Percentiles rank a stretch among this genome's conserved stretches.
Evolutionary conservation across 2,888 invertebrate genomes (phyloP).

Genomic region (Linhomoeus sp.): DNA sequence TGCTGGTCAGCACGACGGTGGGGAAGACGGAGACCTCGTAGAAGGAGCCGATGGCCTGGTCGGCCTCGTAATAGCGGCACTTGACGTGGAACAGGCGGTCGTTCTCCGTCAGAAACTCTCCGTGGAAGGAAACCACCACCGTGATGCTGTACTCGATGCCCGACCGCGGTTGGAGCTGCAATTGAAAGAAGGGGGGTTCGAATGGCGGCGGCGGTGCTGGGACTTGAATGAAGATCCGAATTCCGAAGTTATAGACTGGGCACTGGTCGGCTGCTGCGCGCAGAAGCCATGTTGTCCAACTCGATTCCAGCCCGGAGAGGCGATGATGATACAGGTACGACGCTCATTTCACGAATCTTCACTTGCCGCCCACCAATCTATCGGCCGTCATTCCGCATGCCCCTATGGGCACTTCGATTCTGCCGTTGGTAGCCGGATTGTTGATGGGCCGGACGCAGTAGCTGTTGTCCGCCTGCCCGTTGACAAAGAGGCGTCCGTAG

Average conservation of each 20-base stretch:
- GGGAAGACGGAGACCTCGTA: constrained; percentile 1
- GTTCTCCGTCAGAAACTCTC: constrained; percentile 1
- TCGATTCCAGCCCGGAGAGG: too few relatives aligned
- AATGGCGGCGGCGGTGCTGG: too few relatives aligned
- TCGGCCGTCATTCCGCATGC: not conserved
- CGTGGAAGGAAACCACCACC: constrained; percentile 1
- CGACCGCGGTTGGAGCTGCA: not conserved
- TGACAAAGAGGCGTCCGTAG: constrained; percentile 3
- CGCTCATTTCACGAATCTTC: not conserved
- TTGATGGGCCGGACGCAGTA: not conserved
- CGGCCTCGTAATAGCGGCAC: not conserved
- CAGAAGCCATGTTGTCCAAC: not conserved
- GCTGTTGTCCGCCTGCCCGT: not conserved
- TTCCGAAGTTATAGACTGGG: too few relatives aligned
- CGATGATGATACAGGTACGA: too few relatives aligned
- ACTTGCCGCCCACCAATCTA: not conserved
- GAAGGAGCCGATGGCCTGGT: not conserved
- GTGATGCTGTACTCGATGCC: constrained; percentile 1
- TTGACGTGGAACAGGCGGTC: constrained; percentile 3
- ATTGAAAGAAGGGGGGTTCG: not conserved
- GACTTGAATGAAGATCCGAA: too few relatives aligned
- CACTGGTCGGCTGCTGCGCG: too few relatives aligned
- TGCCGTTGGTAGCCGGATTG: not conserved
- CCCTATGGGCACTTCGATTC: not conserved
- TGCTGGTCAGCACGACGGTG: not conserved